These are phyloP conservation scores for Semicossyphus pulcher DNA, from an alignment of 2,113 vertebrate genomes.

Conservation along the genomic window DNA sequence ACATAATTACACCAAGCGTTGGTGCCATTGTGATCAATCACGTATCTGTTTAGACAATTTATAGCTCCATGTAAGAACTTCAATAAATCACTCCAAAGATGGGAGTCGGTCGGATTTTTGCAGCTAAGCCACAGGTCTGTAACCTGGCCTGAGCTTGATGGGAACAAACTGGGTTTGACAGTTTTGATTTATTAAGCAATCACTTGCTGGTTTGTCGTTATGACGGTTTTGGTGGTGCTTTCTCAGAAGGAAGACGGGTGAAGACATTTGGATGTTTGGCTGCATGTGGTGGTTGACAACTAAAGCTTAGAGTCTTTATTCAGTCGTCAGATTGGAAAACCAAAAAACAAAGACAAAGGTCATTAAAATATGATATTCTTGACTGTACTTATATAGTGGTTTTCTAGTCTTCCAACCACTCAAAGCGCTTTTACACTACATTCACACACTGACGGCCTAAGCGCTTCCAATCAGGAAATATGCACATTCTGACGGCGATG, in stretches of 20 bases:
- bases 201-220: conserved; percentile 2
- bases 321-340: background rate
- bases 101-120: background rate
- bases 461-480: too few relatives aligned
- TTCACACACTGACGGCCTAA: too few relatives aligned
- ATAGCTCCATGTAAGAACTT: background rate
- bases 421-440: too few relatives aligned
- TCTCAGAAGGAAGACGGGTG: conserved; percentile 7
- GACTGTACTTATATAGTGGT: too few relatives aligned
- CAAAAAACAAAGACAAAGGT: too few relatives aligned
- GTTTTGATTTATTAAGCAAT: conserved; percentile 56
- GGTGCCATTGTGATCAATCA: background rate
- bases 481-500: too few relatives aligned
- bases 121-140: conserved; percentile 5
- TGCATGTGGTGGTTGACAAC: background rate
- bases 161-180: conserved; percentile 12
- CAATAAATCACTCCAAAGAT: conserved; percentile 14
- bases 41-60: conserved; percentile 3
- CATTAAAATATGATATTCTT: too few relatives aligned
- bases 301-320: background rate
- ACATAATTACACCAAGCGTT: background rate
- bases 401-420: too few relatives aligned
- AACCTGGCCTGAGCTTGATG: conserved; percentile 18
- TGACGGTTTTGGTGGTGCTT: conserved; percentile 6
- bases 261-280: background rate